Base-by-base conservation (phyloP, 2,888 invertebrate genomes). In the Apantesis nais region DNA sequence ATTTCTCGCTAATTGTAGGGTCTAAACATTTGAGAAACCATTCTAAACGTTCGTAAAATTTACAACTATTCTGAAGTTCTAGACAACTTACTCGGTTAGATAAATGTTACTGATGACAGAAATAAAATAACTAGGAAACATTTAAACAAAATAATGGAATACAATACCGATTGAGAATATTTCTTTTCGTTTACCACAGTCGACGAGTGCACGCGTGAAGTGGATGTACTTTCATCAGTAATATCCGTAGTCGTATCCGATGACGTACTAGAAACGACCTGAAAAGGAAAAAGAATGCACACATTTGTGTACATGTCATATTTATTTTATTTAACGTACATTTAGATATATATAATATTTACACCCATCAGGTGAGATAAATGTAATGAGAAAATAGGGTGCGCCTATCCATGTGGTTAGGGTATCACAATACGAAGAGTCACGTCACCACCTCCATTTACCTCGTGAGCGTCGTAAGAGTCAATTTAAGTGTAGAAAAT, bases 241-340 rank as follows among this genome's bases (percentile, higher is more conserved):
- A 11, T 11, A 37, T 62, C 52, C 39, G 62, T 11, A 25, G 48
- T 37, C 19, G 19, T 39, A 25, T 29, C 39, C 4, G 62, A 52
- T 14, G 67, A 68, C 29, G 67, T 37, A 62, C 52, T 52, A 2
- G 67, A 68, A 62, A 11, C 11, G 3, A 68, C 52, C 67, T 68
- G 39, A 41, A 58, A 29, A 58, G 11, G 14, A 25, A 55, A 25
- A 55, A 25, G 1, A 1, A 55, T 25, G 25, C n/a, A 4, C 12
- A 55, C 0, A 25, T 14, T 55, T 14, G n/a, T n/a, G n/a, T 2
- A 34, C 34, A 34, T 34, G 34, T 34, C 5, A 34, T 34, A 34
- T 34, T 34, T n/a, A n/a, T n/a, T n/a, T n/a, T n/a, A n/a, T n/a
- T n/a, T n/a, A n/a, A n/a, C n/a, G n/a, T n/a, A n/a, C n/a, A n/a